Evolutionary conservation across 1,140 invertebrate genomes (phyloP), one percentile per base, ranked within the genome.

Genomic region (Gonioctena quinquepunctata): DNA sequence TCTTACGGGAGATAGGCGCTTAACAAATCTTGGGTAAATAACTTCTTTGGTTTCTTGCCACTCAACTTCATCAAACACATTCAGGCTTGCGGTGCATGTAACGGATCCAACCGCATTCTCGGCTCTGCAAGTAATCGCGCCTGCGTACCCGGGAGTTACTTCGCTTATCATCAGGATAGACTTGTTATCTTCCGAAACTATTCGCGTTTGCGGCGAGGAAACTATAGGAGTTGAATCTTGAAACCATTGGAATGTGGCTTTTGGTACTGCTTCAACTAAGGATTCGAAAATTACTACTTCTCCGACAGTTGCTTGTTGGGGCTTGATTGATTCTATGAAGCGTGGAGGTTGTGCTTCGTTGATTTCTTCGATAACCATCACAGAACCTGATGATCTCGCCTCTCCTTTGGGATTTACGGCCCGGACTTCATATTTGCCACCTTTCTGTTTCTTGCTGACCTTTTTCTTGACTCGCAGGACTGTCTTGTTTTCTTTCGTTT

Each of bases 91-190:
- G 0, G 94, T 94, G 68, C 90, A 92, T 2, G 92, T 94, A 0
- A 95, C 92, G 0, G 92, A 94, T 16, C 95, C 95, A 54, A 88
- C 90, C 57, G 92, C 91, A 84, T 97, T 97, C 82, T 96, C 93
- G 6, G 94, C 95, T 76, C 92, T 89, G 79, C 95, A 96, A 11
- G 93, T 96, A 72, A 95, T 94, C 27, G 91, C 88, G 25, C 94
- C 95, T 63, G 87, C 84, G 69, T 90, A 89, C 81, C 94, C 90
- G 64, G 89, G 84, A 69, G 86, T 88, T 21, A 93, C 88, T 79
- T 94, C 90, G 77, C 91, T 90, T 48, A 97, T 91, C 69, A 94
- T 84, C 11, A 98, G 84, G 54, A 93, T 89, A 11, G 94, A 96
- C 75, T 89, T 87, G 78, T 97, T 97, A 27, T 91, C 90, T 80